Evolutionary conservation across 2,888 invertebrate species (phyloP).

Genomic region (Epirrhoe alternata): DNA sequence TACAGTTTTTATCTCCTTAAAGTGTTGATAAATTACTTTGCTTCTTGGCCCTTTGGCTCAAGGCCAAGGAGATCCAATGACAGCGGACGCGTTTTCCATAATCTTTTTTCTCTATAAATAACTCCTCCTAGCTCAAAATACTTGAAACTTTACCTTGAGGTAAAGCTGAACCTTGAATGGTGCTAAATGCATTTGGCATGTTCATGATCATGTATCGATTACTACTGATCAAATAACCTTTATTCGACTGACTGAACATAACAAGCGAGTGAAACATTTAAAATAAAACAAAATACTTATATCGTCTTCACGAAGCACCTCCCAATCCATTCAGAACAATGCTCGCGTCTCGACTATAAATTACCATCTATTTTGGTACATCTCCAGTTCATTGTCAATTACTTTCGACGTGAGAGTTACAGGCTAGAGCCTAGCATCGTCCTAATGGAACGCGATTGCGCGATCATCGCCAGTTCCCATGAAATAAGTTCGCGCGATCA

Average conservation of each 20-base stretch:
- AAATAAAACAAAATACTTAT: conserved; percentile 19
- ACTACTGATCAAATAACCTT: too few relatives aligned
- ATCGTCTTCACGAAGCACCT: conserved; percentile 15
- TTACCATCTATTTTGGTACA: conserved; percentile 27
- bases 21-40: conserved; percentile 29
- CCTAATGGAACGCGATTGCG: too few relatives aligned
- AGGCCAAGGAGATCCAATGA: conserved; percentile 37
- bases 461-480: too few relatives aligned
- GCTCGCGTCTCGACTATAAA: conserved; percentile 26
- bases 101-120: conserved; percentile 29
- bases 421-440: too few relatives aligned
- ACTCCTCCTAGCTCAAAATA: conserved; percentile 29
- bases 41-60: conserved; percentile 32
- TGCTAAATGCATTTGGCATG: too few relatives aligned
- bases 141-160: too few relatives aligned
- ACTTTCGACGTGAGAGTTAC: background rate
- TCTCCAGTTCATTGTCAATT: conserved; percentile 28
- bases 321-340: conserved; percentile 32
- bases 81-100: conserved; percentile 30
- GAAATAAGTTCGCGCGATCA: too few relatives aligned
- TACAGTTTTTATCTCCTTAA: background rate
- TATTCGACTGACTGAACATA: background rate
- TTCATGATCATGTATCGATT: too few relatives aligned
- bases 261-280: background rate
- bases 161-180: conserved; percentile 19